phyloP scores from a whole-genome alignment of 2,797 vertebrate genomes.

The Etheostoma nigrum region DNA sequence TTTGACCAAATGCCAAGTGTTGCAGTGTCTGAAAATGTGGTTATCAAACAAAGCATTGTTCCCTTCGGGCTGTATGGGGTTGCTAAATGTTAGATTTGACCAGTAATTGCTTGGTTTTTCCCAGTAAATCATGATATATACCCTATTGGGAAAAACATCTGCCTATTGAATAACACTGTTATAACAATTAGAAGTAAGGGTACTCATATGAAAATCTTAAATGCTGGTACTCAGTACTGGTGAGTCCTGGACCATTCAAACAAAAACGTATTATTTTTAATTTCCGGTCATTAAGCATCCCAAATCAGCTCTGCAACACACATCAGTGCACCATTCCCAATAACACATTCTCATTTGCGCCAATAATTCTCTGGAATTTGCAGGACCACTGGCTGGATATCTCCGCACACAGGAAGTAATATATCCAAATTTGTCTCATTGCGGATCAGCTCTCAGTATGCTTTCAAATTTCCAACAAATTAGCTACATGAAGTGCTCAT shows the following conservation, averaged over 20 bases:
- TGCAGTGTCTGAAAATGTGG: too few relatives aligned
- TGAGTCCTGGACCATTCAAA: neutral
- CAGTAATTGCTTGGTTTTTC: too few relatives aligned
- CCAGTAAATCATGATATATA: too few relatives aligned
- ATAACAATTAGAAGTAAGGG: too few relatives aligned
- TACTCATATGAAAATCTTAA: too few relatives aligned
- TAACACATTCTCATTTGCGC: conserved; percentile 27
- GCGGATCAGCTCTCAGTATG: conserved; percentile 13
- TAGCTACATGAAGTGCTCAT: conserved; percentile 1
- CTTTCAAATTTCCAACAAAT: conserved; percentile 21
- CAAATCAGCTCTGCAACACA: neutral
- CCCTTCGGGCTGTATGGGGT: too few relatives aligned
- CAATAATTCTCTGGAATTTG: conserved; percentile 36
- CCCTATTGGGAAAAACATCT: too few relatives aligned
- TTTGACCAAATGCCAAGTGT: too few relatives aligned
- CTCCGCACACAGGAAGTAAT: conserved; percentile 32
- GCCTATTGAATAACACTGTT: too few relatives aligned
- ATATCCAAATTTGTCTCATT: conserved; percentile 30
- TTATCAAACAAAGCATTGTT: too few relatives aligned
- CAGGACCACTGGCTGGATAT: conserved; percentile 32
- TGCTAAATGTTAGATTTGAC: too few relatives aligned
- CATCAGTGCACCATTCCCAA: neutral
- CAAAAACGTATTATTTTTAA: conserved; percentile 13
- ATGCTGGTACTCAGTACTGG: too few relatives aligned
- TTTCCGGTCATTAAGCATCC: conserved; percentile 8